Conservation (phyloP, 2,113 vertebrate genomes). For the Brevimyrus niger region DNA sequence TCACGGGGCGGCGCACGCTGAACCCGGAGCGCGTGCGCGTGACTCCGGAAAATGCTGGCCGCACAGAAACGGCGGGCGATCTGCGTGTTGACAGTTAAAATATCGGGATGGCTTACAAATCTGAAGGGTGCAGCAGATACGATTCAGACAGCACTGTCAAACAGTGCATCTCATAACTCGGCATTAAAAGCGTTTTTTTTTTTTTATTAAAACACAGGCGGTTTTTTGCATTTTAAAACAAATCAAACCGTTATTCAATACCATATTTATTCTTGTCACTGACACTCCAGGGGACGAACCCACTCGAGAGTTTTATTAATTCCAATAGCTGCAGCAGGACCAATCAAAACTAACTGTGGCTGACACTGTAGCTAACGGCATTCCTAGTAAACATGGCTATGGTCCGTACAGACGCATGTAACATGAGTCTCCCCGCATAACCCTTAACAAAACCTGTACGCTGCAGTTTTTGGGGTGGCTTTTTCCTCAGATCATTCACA, state of each 20-base stretch:
- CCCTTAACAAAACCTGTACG: not conserved
- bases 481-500: not conserved
- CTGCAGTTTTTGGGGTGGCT: not conserved
- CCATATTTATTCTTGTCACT: not conserved
- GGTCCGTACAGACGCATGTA: not conserved
- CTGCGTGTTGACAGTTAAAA: conserved; percentile 57
- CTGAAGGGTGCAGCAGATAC: conserved; percentile 47
- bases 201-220: not conserved
- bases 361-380: not conserved
- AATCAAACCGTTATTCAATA: not conserved
- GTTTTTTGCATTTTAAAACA: not conserved
- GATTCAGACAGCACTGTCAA: conserved; percentile 47
- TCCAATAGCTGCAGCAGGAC: not conserved
- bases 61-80: conserved; percentile 49
- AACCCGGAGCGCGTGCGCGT: not conserved
- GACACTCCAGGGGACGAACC: not conserved
- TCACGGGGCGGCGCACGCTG: not conserved
- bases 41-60: conserved; percentile 20
- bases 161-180: conserved; percentile 20
- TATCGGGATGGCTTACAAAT: conserved; percentile 51
- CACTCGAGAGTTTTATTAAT: not conserved
- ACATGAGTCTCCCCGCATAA: not conserved
- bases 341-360: not conserved
- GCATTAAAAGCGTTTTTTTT: conserved; percentile 29
- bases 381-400: not conserved